phyloP scores from a whole-genome alignment of 2,113 vertebrate genomes.

The Fregetta grallaria region DNA sequence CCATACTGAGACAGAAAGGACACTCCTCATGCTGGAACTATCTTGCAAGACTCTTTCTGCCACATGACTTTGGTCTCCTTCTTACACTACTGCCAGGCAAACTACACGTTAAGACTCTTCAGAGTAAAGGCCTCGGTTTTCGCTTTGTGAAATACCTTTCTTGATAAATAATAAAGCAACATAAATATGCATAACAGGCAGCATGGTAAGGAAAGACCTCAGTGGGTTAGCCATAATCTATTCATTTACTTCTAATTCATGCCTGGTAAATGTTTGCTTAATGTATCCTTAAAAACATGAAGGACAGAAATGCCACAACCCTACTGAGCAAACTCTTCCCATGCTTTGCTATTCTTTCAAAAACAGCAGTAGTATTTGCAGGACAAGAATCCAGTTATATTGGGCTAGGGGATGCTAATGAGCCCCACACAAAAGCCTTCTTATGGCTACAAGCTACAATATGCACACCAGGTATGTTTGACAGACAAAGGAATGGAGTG shows the following conservation, averaged over 20 bases:
- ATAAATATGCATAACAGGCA: not conserved
- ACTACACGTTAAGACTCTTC: rapidly evolving
- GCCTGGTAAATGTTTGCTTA: not conserved
- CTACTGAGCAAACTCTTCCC: not conserved
- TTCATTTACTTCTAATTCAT: not conserved
- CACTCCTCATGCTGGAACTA: not conserved
- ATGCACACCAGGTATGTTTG: not conserved
- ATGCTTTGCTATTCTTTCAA: not conserved
- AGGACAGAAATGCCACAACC: not conserved
- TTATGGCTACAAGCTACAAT: not conserved
- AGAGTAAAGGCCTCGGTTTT: not conserved
- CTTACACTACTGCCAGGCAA: not conserved
- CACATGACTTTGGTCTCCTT: not conserved
- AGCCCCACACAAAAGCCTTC: not conserved
- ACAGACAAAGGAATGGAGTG: not conserved
- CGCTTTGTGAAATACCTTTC: not conserved
- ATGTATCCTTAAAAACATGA: not conserved
- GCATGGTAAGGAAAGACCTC: not conserved
- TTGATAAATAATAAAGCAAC: not conserved
- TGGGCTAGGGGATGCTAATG: not conserved
- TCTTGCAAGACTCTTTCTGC: not conserved
- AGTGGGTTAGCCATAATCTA: not conserved
- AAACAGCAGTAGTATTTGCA: not conserved
- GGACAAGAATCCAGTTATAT: not conserved
- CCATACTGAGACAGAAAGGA: not conserved